phyloP scores from a whole-genome alignment of 2,888 invertebrate species.

The Brachycybe producta region DNA sequence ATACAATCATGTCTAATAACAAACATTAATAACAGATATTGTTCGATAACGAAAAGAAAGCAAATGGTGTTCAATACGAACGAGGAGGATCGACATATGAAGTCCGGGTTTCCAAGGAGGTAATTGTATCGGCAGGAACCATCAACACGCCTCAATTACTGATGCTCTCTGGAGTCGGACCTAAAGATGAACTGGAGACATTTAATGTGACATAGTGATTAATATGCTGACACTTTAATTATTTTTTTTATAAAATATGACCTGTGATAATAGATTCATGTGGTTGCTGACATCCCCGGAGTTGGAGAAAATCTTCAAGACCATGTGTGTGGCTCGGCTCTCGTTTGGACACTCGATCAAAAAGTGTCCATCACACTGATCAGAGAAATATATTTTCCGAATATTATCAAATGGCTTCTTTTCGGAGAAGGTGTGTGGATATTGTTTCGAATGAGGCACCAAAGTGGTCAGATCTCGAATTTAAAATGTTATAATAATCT shows the following conservation, averaged over 20 bases:
- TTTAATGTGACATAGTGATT: constrained; percentile 8
- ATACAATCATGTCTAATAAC: no score
- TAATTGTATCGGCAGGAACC: constrained; percentile 11
- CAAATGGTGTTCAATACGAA: constrained; percentile 3
- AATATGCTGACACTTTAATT: constrained; percentile 27
- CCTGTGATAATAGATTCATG: constrained; percentile 46
- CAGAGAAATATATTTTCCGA: constrained; percentile 58
- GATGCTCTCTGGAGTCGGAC: constrained; percentile 21
- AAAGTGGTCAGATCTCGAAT: background rate
- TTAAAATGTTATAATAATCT: background rate
- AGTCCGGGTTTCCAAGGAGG: constrained; percentile 1
- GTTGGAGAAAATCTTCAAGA: constrained; percentile 82
- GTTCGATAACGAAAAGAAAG: background rate
- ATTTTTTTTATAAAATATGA: background rate
- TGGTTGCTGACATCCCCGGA: constrained; percentile 59
- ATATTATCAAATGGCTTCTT: constrained; percentile 68
- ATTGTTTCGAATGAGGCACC: background rate
- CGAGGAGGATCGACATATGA: background rate
- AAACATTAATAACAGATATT: background rate
- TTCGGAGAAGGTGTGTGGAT: constrained; percentile 47
- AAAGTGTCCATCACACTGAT: constrained; percentile 41
- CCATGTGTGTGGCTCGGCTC: constrained; percentile 69
- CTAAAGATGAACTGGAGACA: constrained; percentile 16
- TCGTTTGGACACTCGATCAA: constrained; percentile 43
- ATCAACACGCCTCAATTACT: constrained; percentile 4